Evolutionary conservation across 2,888 invertebrate genomes (phyloP).

Genomic region (Drosophila mayaguana): DNA sequence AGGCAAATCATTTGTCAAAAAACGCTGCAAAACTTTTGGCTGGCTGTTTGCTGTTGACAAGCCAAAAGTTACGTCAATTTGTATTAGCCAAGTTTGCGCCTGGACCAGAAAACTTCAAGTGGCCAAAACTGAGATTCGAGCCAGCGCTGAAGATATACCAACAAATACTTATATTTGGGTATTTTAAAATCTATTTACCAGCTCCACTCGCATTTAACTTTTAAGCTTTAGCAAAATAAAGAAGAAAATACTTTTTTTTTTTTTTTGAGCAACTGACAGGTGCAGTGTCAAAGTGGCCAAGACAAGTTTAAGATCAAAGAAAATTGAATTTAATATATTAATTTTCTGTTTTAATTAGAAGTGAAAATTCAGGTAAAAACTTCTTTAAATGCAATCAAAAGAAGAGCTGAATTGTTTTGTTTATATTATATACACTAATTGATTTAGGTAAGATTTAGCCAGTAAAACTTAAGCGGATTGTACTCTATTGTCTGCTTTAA

Average conservation of each 20-base stretch:
- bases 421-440: too few relatives aligned
- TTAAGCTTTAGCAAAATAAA: not conserved
- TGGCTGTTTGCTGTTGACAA: constrained; percentile 77
- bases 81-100: constrained; percentile 71
- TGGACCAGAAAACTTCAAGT: constrained; percentile 57
- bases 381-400: not conserved
- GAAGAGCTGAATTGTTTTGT: not conserved
- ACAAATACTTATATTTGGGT: constrained; percentile 5
- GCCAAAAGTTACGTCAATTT: constrained; percentile 76
- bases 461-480: too few relatives aligned
- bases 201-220: constrained; percentile 13
- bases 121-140: constrained; percentile 45
- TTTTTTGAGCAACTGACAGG: not conserved
- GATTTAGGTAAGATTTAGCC: too few relatives aligned
- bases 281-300: not conserved
- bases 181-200: constrained; percentile 38
- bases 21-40: constrained; percentile 66
- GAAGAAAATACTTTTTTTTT: not conserved
- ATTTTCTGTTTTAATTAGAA: not conserved
- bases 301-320: not conserved
- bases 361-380: not conserved
- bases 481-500: too few relatives aligned
- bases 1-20: constrained; percentile 78
- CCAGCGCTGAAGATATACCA: constrained; percentile 41
- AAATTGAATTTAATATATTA: not conserved